A percentile compares a stretch with the other conserved stretches of the same genome.
phyloP scores from a whole-genome alignment of 2,113 vertebrate genomes.

The Pipa parva region DNA sequence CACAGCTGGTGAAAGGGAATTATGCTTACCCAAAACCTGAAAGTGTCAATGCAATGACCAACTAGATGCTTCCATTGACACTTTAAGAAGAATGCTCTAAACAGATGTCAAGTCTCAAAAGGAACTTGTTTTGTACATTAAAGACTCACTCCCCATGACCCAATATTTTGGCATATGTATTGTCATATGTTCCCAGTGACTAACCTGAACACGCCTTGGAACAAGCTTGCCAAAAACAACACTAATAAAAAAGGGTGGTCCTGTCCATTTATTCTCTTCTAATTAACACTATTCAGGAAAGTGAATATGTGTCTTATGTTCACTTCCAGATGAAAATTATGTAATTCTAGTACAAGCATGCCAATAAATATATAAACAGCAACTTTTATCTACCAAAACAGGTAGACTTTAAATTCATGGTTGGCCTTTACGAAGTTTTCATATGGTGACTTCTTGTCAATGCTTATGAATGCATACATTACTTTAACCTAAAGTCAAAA shows the following conservation, averaged over 20 bases:
- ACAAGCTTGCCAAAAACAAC: slow-evolving; percentile 22
- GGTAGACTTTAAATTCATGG: too few relatives aligned
- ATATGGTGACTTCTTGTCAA: too few relatives aligned
- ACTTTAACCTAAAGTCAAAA: neutral
- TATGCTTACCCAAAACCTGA: slow-evolving; percentile 10
- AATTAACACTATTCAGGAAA: slow-evolving; percentile 26
- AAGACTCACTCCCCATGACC: slow-evolving; percentile 49
- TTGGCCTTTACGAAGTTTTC: too few relatives aligned
- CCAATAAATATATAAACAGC: neutral
- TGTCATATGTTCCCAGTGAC: slow-evolving; percentile 37
- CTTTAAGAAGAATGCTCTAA: slow-evolving; percentile 37
- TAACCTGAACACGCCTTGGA: slow-evolving; percentile 37
- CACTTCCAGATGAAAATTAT: slow-evolving; percentile 27
- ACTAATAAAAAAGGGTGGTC: slow-evolving; percentile 37
- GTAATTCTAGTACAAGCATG: slow-evolving; percentile 1
- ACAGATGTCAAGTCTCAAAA: slow-evolving; percentile 53
- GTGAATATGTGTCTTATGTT: slow-evolving; percentile 22
- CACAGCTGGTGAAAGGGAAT: neutral
- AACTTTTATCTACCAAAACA: neutral
- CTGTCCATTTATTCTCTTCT: slow-evolving; percentile 10
- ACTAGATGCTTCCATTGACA: slow-evolving; percentile 22
- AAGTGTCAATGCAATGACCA: neutral
- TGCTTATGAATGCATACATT: neutral
- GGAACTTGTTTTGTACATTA: slow-evolving; percentile 32
- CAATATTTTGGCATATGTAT: slow-evolving; percentile 60